A percentile compares a stretch with the other conserved stretches of the same genome.
phyloP scores from a whole-genome alignment of 2,113 vertebrate species.

The Anarrhichthys ocellatus region DNA sequence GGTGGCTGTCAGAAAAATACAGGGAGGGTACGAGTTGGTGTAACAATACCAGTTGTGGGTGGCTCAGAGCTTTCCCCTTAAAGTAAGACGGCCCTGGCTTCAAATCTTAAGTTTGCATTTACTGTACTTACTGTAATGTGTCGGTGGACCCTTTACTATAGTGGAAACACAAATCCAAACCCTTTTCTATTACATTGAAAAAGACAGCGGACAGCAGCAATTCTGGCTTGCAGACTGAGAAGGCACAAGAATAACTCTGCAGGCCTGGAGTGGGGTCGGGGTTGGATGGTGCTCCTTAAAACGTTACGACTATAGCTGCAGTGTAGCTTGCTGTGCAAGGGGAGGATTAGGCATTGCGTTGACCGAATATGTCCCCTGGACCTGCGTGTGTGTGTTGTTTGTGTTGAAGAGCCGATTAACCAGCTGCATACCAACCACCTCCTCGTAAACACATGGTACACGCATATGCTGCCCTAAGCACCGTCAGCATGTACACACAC shows the following conservation, averaged over 20 bases:
- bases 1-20: constrained; percentile 2
- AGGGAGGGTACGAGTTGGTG: neutral
- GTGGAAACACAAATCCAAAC: neutral
- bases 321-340: constrained; percentile 33
- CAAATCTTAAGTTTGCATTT: constrained; percentile 16
- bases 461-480: constrained; percentile 67
- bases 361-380: constrained; percentile 42
- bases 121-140: neutral
- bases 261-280: neutral
- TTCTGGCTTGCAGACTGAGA: neutral
- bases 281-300: constrained; percentile 16
- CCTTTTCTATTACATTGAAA: neutral
- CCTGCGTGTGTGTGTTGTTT: constrained; percentile 51
- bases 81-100: neutral
- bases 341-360: constrained; percentile 64
- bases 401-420: constrained; percentile 77
- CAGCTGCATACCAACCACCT: constrained; percentile 46
- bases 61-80: neutral
- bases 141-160: neutral
- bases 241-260: neutral
- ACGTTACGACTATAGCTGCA: neutral
- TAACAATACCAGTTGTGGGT: neutral
- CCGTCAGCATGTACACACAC: constrained; percentile 35
- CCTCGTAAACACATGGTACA: constrained; percentile 76
- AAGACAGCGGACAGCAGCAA: neutral